phyloP scores from a whole-genome alignment of 2,797 vertebrate genomes.

The Atherinosoma microstoma region DNA sequence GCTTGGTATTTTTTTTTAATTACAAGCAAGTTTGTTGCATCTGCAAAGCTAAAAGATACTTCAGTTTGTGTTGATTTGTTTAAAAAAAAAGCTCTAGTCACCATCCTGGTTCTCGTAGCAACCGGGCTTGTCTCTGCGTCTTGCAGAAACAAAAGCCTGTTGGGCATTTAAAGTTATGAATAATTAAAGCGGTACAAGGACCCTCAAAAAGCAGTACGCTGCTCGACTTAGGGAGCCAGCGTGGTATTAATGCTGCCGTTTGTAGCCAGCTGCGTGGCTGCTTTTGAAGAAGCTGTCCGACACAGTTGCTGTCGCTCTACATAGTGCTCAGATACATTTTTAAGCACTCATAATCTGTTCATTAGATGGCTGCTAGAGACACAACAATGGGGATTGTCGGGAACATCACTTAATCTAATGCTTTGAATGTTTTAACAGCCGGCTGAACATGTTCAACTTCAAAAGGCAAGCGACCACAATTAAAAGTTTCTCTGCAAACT shows the following conservation, averaged over 20 bases:
- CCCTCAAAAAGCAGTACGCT: conserved; percentile 56
- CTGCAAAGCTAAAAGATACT: conserved; percentile 22
- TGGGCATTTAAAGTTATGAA: conserved; percentile 69
- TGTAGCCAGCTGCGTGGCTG: conserved; percentile 57
- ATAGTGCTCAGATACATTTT: conserved; percentile 44
- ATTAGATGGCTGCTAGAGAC: conserved; percentile 42
- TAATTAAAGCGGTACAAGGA: conserved; percentile 67
- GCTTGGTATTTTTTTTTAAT: conserved; percentile 61
- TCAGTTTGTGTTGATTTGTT: conserved; percentile 31
- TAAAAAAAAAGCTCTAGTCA: conserved; percentile 20
- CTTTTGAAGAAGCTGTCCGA: conserved; percentile 46
- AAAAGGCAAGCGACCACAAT: conserved; percentile 15
- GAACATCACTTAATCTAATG: conserved; percentile 21
- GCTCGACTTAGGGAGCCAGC: conserved; percentile 54
- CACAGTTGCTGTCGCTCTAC: conserved; percentile 53
- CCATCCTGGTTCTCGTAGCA: conserved; percentile 30
- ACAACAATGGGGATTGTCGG: conserved; percentile 31
- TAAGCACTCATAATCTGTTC: conserved; percentile 53
- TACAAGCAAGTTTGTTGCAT: conserved; percentile 45
- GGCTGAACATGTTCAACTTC: conserved; percentile 34
- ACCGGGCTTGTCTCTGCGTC: conserved; percentile 28
- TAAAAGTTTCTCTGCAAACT: conserved; percentile 16
- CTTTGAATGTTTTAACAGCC: conserved; percentile 12
- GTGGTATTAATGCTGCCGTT: conserved; percentile 67
- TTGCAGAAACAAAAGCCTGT: conserved; percentile 54